Evolutionary conservation across 2,888 invertebrate species (phyloP), one percentile per base, ranked within the genome.

Genomic region (Cheilosia pagana): DNA sequence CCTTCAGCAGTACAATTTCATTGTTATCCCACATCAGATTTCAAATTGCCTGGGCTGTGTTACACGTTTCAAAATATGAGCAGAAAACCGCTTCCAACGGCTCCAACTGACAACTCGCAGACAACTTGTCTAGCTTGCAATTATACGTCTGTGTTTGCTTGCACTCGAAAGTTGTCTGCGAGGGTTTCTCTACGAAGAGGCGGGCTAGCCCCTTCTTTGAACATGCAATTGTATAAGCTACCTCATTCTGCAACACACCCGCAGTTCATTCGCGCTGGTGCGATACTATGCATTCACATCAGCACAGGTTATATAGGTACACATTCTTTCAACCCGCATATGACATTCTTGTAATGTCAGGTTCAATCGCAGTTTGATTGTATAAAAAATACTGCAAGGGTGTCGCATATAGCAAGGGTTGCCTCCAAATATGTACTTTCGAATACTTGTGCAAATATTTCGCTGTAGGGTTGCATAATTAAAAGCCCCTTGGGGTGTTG

Each of bases 401-500:
- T 21, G 75, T 10, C 52, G 12, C 12, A 35, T 1, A 43, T 12
- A 35, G 43, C 50, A 50, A 48, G 76, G 52, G 52, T 52, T 60
- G 45, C 45, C 5, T 12, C 39, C 23, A 39, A 25, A 25, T 59
- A 10, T 57, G 19, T 8, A 52, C 12, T 41, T 59, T 41, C 48
- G 23, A 62, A 48, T 50, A n/a, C 62, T 50, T 43, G 52, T 43
- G 23, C n/a, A 70, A 14, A 70, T 62, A 53, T 43, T 60, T 45
- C 50, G 74, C 39, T 53, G 39, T 19, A 76, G 63, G 77, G 81
- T 82, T 77, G 23, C 28, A 55, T 82, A 82, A 82, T 82, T 82
- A 78, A 82, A 82, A 82, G 60, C 48, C 77, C 77, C 77, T 76
- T 53, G 67, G 82, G 82, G 68, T 72, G 82, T 71, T 62, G 72